Evolutionary conservation across 2,888 invertebrate species (phyloP).

Genomic region (Sympetrum striolatum): DNA sequence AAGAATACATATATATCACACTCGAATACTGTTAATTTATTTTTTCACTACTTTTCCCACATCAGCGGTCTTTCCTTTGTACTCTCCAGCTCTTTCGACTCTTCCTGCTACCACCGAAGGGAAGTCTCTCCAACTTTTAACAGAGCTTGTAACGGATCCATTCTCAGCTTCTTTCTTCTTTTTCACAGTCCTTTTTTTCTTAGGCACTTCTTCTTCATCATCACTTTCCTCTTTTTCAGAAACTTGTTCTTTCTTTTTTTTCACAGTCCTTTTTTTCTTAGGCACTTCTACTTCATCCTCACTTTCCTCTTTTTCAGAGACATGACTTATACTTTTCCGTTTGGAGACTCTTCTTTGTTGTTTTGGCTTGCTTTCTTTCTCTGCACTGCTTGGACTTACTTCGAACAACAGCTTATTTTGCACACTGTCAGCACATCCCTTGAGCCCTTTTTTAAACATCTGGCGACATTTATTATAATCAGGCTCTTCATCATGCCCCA

Average conservation of each 20-base stretch:
- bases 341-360: not conserved
- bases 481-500: slow-evolving; percentile 75
- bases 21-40: not conserved
- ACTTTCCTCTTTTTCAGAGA: not conserved
- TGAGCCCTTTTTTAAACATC: slow-evolving; percentile 71
- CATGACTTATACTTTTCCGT: too few species aligned
- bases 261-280: not conserved
- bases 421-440: slow-evolving; percentile 52
- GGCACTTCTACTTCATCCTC: not conserved
- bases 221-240: not conserved
- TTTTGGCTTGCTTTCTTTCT: not conserved
- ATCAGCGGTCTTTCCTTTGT: not conserved
- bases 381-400: not conserved
- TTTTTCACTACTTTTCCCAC: not conserved
- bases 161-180: not conserved
- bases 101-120: not conserved
- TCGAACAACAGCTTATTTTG: not conserved
- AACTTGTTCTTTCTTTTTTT: not conserved
- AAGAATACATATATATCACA: not conserved
- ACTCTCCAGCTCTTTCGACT: not conserved
- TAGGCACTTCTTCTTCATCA: not conserved
- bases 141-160: not conserved
- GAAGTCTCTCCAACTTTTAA: not conserved
- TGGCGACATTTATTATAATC: slow-evolving; percentile 76
- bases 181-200: not conserved